Evolutionary conservation across 2,888 invertebrate species (phyloP), one percentile per base, ranked within the genome.

Genomic region (Acleris laterana): DNA sequence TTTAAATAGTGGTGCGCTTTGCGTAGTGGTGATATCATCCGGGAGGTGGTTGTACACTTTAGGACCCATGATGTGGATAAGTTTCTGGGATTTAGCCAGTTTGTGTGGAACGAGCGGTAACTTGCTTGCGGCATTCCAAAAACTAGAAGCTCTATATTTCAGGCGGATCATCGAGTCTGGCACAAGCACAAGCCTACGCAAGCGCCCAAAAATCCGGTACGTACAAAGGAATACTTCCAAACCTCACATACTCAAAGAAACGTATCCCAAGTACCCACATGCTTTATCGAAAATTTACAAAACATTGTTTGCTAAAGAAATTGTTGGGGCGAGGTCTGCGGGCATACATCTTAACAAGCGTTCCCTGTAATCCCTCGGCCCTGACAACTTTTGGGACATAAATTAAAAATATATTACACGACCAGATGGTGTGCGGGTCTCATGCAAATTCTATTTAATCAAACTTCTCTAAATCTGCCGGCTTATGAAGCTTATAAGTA

Each of bases 371-470:
- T 76, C 65, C 77, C 76, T 74, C 66, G 72, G 76, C 73, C 78
- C 80, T 79, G 77, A 81, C 81, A 89, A 89, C 82, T 88, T 89
- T 84, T 77, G 75, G 83, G 83, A 85, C 83, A 89, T 89, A 89
- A 89, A 90, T 90, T 90, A 90, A 89, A 89, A 89, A 89, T 88
- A 88, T 89, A 89, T 89, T 87, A 87, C 79, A 78, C 77, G 79
- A 78, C 77, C 90, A 89, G 88, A 87, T 87, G 89, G 80, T 74
- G 77, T 77, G 71, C 79, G 80, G 83, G 77, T 74, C 81, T 82
- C 81, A 89, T 87, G 89, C 83, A 88, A 89, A 89, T 90, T 83
- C 83, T 77, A 82, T 89, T 89, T 88, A 87, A 90, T 89, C 89
- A 87, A 90, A 63, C 80, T 83, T 82, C 76, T 69, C 74, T 65